Percentiles rank a stretch among this genome's conserved stretches.
phyloP scores from a whole-genome alignment of 2,113 vertebrate species.

The Oxyura jamaicensis region DNA sequence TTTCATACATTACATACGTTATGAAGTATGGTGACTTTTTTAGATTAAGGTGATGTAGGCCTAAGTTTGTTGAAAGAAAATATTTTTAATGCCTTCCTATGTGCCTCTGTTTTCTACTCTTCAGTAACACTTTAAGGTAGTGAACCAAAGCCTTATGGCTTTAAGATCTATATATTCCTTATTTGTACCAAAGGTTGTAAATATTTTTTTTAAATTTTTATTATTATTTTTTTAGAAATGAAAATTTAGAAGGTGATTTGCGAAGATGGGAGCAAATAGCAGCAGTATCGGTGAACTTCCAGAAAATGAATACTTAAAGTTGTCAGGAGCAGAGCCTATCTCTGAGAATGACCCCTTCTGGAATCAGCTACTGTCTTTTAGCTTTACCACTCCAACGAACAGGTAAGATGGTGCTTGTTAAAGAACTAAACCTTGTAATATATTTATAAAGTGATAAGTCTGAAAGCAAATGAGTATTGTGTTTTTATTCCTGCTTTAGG shows the following conservation, averaged over 20 bases:
- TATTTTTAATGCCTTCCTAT: neutral
- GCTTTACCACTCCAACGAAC: slow-evolving; percentile 91
- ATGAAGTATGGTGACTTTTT: neutral
- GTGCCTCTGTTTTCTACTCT: accelerated
- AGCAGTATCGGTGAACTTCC: slow-evolving; percentile 92
- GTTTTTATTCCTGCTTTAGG: neutral
- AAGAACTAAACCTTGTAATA: neutral
- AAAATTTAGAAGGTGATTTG: slow-evolving; percentile 65
- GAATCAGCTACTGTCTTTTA: slow-evolving; percentile 98
- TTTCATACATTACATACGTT: too few relatives aligned
- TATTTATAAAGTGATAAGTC: neutral
- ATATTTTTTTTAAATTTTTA: neutral
- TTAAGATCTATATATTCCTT: neutral
- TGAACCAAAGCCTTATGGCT: neutral
- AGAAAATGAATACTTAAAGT: slow-evolving; percentile 89
- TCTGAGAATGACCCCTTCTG: slow-evolving; percentile 97
- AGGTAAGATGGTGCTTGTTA: slow-evolving; percentile 78
- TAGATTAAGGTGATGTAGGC: neutral
- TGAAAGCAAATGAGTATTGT: neutral
- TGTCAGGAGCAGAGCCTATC: slow-evolving; percentile 89
- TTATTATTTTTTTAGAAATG: slow-evolving; percentile 61
- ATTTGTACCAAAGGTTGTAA: neutral
- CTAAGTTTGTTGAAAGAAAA: neutral
- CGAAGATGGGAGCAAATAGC: slow-evolving; percentile 93
- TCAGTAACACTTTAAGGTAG: neutral